Evolutionary conservation across 2,888 invertebrate genomes (phyloP).

Genomic region (Nasonia oneida): DNA sequence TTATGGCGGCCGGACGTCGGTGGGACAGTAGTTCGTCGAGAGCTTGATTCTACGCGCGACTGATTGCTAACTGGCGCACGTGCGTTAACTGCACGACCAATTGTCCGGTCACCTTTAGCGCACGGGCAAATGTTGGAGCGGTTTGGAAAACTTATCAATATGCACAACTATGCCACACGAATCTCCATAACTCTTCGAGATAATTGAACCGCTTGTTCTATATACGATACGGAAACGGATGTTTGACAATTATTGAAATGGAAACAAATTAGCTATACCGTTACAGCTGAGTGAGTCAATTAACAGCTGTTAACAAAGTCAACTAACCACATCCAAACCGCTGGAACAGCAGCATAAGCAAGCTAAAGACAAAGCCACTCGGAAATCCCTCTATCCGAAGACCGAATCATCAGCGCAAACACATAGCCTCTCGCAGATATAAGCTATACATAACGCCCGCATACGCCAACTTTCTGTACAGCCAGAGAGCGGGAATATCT

Average conservation of each 20-base stretch:
- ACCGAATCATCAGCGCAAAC: constrained; percentile 3
- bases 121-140: not conserved
- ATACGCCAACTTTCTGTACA: not conserved
- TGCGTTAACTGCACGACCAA: not conserved
- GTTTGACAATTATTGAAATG: too few species aligned
- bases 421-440: not conserved
- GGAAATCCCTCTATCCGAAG: not conserved
- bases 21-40: constrained; percentile 12
- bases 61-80: not conserved
- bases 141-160: not conserved
- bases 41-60: constrained; percentile 15
- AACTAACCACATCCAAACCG: not conserved
- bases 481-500: not conserved
- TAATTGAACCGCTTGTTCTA: too few species aligned
- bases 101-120: not conserved
- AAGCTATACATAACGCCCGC: not conserved
- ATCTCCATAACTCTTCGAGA: too few species aligned
- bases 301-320: not conserved
- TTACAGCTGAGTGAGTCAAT: not conserved
- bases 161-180: too few species aligned
- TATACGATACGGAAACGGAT: too few species aligned
- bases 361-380: not conserved
- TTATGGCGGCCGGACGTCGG: constrained; percentile 31
- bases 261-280: too few species aligned
- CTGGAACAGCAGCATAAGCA: not conserved